Base-by-base conservation (phyloP, 2,888 invertebrate genomes). In the Drosophila yooni region DNA sequence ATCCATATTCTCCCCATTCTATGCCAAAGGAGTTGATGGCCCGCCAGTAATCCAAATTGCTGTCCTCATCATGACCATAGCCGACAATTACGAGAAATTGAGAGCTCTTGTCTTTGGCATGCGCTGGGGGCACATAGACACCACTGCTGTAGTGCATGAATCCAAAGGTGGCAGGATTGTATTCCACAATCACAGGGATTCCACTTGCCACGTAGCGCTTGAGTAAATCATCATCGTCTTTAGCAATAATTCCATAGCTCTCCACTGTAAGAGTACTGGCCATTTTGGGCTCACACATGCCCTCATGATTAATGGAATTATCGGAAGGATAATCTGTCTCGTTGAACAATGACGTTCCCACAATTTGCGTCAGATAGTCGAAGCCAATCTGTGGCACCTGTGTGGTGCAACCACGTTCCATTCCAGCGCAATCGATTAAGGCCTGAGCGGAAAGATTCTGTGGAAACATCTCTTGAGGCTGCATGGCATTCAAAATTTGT, bases 371-470 rank as follows among this genome's bases (percentile, higher is more conserved):
- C 82, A 97, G 94, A 92, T 97, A 97, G 87, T 95, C 94, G 94
- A 97, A 97, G 63, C 97, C 97, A 86, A 95, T 94, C 93, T 97
- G 96, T 91, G 95, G 94, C 40, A 95, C 92, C 75, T 98, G 98
- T 0, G 67, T 90, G 29, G 95, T 95, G 93, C 98, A 98, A 43
- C 96, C 95, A 0, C 57, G 77, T 2, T 76, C 66, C 25, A 76
- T 67, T n/a, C 91, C 90, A n/a, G 91, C 89, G 92, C 98, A 98
- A 93, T 98, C 98, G 65, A 98, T 94, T 68, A 98, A 94, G 93
- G 98, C 97, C 94, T 98, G 98, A 92, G 98, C 98, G 71, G 97
- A 97, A 25, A 27, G 25, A 1, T 53, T 36, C 21, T 89, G 88
- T 2, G 70, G 62, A 0, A 0, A 0, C 29, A 0, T 0, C 0